Percentiles rank a stretch among this genome's conserved stretches.
Evolutionary conservation across 2,797 vertebrate species (phyloP).

Genomic region (Eulemur albifrons): DNA sequence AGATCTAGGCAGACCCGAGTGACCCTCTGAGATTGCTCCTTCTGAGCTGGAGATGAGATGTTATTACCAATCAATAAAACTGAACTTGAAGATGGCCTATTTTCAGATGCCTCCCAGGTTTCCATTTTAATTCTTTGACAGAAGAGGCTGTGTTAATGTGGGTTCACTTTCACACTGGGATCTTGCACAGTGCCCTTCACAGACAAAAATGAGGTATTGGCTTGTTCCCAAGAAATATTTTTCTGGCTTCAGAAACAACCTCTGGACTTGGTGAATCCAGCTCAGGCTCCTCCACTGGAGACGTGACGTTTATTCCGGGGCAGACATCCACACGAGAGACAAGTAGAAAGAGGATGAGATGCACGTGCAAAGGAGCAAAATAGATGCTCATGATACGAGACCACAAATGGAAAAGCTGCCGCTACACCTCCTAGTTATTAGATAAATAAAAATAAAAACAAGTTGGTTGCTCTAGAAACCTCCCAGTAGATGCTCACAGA

Average conservation of each 20-base stretch:
- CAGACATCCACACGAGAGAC: neutral
- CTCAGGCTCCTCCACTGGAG: neutral
- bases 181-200: neutral
- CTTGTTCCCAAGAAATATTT: constrained; percentile 32
- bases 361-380: neutral
- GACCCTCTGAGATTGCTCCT: constrained; percentile 18
- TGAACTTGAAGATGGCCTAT: neutral
- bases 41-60: neutral
- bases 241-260: neutral
- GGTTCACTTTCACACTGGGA: neutral
- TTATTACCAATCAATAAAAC: neutral
- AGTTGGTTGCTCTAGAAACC: neutral
- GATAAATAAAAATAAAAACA: neutral
- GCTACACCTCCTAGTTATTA: neutral
- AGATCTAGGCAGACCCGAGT: neutral
- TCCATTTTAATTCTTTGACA: constrained; percentile 53
- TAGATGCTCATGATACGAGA: neutral
- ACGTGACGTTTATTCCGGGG: neutral
- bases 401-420: neutral
- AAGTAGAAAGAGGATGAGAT: neutral
- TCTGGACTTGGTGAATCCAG: neutral
- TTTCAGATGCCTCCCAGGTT: constrained; percentile 20
- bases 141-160: neutral
- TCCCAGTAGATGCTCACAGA: neutral
- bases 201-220: constrained; percentile 21